Evolutionary conservation across 2,797 vertebrate species (phyloP), one percentile per base, ranked within the genome.

Genomic region (Lateolabrax maculatus): DNA sequence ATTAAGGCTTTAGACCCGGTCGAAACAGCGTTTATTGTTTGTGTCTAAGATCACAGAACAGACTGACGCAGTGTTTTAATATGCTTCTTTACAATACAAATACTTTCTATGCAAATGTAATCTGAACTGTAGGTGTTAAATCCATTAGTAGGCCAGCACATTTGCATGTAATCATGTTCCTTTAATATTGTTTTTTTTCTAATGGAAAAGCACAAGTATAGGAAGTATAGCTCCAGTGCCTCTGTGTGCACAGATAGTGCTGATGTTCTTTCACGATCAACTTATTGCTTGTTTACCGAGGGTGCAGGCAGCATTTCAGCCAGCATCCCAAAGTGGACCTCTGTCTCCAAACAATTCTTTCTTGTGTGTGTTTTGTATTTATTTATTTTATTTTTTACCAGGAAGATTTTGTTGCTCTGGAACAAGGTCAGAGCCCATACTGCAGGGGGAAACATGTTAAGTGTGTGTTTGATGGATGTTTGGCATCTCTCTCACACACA

Each of bases 391-490:
- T 67, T 73, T 73, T 80, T 77, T 74, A 1, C 77, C 61, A 56
- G 67, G 61, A 83, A 79, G 61, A 71, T 60, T 76, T 78, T 79
- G 71, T 62, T 84, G 61, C 57, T 83, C 68, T 39, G 53, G 64
- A 89, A 87, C 62, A 84, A 87, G 90, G 87, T 90, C 81, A 86
- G 64, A 71, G 70, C 36, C 69, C 53, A 70, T 80, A 61, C 71
- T 85, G 78, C 84, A 61, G 74, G 71, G 51, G 80, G 70, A 74
- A 63, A 72, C 76, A 82, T 83, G 84, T 68, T 83, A 83, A 80
- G 67, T 74, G 83, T 67, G 78, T 69, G 70, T 85, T 87, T 92
- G 91, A 92, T 90, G 83, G 70, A 90, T 86, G 84, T 66, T 77
- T 92, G 88, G 89, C 89, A 91, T 87, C 46, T 58, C 52, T 52